Evolutionary conservation across 2,797 vertebrate species (phyloP).

Genomic region (Anomalospiza imberbis): DNA sequence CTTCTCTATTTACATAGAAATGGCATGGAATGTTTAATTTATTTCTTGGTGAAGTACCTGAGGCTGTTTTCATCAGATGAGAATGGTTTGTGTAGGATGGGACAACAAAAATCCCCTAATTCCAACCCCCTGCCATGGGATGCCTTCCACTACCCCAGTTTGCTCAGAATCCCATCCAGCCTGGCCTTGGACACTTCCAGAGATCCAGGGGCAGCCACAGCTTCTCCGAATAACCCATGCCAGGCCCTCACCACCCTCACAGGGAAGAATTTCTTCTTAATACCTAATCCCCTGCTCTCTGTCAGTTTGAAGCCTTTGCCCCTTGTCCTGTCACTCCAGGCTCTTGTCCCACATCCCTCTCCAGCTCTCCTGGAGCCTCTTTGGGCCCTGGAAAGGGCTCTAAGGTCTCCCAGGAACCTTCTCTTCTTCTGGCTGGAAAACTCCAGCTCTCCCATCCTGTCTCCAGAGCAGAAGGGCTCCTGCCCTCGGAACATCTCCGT

Average conservation of each 20-base stretch:
- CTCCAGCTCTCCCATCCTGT: not conserved
- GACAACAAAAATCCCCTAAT: not conserved
- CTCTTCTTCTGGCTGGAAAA: not conserved
- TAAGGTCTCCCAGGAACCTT: not conserved
- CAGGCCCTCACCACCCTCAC: not conserved
- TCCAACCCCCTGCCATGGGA: not conserved
- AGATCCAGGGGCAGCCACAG: not conserved
- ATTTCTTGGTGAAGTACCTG: not conserved
- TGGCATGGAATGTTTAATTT: not conserved
- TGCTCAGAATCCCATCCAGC: rapidly evolving
- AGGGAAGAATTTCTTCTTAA: not conserved
- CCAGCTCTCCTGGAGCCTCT: not conserved
- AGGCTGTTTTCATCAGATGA: not conserved
- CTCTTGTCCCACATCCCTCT: no score
- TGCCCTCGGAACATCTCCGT: rapidly evolving
- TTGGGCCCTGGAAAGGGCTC: not conserved
- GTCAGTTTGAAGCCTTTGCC: not conserved
- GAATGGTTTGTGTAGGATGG: not conserved
- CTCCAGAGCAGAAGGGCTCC: not conserved
- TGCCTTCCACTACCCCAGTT: rapidly evolving
- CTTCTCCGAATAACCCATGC: rapidly evolving
- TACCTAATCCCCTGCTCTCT: not conserved
- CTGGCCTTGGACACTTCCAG: not conserved
- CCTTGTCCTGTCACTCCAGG: not conserved
- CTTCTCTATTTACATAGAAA: not conserved